Evolutionary conservation across 2,797 vertebrate species (phyloP), one percentile per base, ranked within the genome.

Genomic region (Chaetodon trifasciatus): DNA sequence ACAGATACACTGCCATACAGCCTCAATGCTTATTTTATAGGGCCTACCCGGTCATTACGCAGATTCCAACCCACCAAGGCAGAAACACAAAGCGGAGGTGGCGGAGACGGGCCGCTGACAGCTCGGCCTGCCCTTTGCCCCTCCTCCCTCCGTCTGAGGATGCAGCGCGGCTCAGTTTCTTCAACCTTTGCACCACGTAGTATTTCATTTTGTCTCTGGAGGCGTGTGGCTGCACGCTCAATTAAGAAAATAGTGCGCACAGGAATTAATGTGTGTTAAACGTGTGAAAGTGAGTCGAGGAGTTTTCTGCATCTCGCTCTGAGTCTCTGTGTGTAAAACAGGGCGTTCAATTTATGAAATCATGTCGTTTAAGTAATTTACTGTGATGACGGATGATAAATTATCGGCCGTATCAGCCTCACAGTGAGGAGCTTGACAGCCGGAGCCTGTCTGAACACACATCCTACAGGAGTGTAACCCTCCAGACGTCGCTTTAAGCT

Each of bases 81-180:
- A 85, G 77, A 83, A 76, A 85, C 86, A 79, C 80, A 81, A 79
- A 85, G 86, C 53, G 3, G 74, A 90, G 86, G 90, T 88, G 91
- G 49, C 5, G 39, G 11, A 84, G 89, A 90, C 17, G 67, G 61
- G 78, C 55, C 12, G 86, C 81, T 76, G 89, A 92, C 85, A 90
- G 81, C 49, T 37, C 6, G 32, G 40, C 53, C 66, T 23, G 23
- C 70, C 56, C 76, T 53, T 39, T 13, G 15, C 37, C 56, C 73
- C 79, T 7, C 62, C 58, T 3, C 68, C 23, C 15, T 19, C 52
- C 40, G 9, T 72, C 61, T 15, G 1, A 57, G 40, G 53, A 70
- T 5, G 2, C 0, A 35, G 23, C 1, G 1, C 1, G 1, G 42
- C 58, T 56, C n/a, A 0, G 21, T 46, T 66, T 57, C 8, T 57